Conservation (phyloP, 2,888 invertebrate species). For the Patella ulyssiponensis region DNA sequence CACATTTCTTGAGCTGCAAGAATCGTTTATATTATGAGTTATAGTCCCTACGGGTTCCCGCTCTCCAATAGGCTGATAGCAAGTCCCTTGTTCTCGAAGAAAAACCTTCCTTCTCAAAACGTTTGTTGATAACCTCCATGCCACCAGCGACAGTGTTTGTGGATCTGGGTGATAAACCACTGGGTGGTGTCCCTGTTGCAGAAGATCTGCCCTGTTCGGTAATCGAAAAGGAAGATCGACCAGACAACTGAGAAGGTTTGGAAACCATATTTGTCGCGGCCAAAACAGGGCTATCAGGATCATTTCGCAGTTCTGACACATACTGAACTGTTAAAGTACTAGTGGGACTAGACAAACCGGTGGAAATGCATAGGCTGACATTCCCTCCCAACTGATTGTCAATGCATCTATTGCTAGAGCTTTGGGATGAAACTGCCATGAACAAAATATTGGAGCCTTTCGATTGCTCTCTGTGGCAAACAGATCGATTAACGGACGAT, state of each 20-base stretch:
- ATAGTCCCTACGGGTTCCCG: too few relatives aligned
- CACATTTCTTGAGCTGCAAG: too few relatives aligned
- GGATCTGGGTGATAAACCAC: neutral
- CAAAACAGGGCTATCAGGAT: too few relatives aligned
- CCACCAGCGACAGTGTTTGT: neutral
- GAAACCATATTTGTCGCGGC: too few relatives aligned
- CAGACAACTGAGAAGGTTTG: too few relatives aligned
- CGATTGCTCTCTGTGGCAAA: slow-evolving; percentile 28
- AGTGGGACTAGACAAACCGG: slow-evolving; percentile 19
- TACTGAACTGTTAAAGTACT: too few relatives aligned
- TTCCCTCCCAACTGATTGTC: slow-evolving; percentile 31
- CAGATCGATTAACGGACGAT: slow-evolving; percentile 29
- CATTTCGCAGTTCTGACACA: too few relatives aligned
- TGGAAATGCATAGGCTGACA: slow-evolving; percentile 35
- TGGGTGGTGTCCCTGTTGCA: too few relatives aligned
- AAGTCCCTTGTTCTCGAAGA: neutral
- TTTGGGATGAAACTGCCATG: slow-evolving; percentile 26
- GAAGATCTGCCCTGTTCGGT: too few relatives aligned
- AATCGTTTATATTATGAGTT: too few relatives aligned
- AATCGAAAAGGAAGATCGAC: too few relatives aligned
- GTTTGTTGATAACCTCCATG: slow-evolving; percentile 6
- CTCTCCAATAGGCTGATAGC: neutral
- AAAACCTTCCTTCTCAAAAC: neutral
- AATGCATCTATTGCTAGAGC: slow-evolving; percentile 33
- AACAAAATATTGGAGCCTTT: slow-evolving; percentile 27